phyloP scores from a whole-genome alignment of 2,888 invertebrate genomes.

The Drosophila siamana region DNA sequence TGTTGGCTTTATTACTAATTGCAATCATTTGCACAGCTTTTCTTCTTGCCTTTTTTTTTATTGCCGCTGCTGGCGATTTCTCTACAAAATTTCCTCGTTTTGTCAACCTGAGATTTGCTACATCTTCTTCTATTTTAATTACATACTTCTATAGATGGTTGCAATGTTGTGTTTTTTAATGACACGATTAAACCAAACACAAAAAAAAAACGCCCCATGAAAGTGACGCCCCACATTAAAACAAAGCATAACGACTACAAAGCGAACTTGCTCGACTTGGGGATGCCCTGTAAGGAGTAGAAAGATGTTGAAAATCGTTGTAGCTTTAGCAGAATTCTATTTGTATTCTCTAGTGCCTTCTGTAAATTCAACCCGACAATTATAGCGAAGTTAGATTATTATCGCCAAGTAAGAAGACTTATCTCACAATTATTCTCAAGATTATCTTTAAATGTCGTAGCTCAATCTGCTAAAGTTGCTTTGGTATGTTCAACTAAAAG shows the following conservation, averaged over 20 bases:
- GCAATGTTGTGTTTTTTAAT: conserved; percentile 22
- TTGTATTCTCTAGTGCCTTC: too few relatives aligned
- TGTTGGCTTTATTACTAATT: conserved; percentile 5
- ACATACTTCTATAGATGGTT: conserved; percentile 6
- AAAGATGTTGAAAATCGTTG: too few relatives aligned
- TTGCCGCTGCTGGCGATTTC: conserved; percentile 8
- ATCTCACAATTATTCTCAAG: neutral
- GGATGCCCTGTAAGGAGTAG: conserved; percentile 15
- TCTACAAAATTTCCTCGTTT: conserved; percentile 5
- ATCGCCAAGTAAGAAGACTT: neutral
- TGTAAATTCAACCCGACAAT: too few relatives aligned
- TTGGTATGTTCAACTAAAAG: too few relatives aligned
- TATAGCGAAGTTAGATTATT: too few relatives aligned
- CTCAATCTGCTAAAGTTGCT: neutral
- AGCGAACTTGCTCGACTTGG: neutral
- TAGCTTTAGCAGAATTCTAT: too few relatives aligned
- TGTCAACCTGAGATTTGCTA: conserved; percentile 7
- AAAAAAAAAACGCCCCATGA: conserved; percentile 53
- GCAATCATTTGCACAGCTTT: conserved; percentile 18
- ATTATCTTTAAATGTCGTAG: neutral
- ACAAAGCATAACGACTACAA: neutral
- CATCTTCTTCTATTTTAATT: conserved; percentile 1
- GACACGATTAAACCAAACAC: conserved; percentile 34
- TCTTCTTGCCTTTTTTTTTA: neutral
- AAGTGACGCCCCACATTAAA: conserved; percentile 47